A percentile compares a stretch with the other conserved stretches of the same genome.
Evolutionary conservation across 2,797 vertebrate species (phyloP).

Genomic region (Atherinosoma microstoma): DNA sequence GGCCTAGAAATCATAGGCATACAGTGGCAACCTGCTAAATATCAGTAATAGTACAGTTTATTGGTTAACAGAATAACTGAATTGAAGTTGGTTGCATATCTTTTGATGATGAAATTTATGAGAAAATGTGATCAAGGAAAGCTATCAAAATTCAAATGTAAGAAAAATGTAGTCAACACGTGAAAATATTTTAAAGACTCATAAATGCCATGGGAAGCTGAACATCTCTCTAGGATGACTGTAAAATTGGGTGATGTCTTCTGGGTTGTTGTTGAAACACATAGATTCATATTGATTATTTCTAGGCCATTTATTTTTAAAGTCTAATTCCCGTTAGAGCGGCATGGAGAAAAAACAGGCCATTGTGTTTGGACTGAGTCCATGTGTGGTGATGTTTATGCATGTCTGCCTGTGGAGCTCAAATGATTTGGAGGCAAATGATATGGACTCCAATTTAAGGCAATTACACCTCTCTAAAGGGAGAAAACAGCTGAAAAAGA

Average conservation of each 20-base stretch:
- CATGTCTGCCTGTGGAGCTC: slow-evolving; percentile 16
- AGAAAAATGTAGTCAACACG: not conserved
- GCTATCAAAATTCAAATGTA: not conserved
- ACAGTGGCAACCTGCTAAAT: not conserved
- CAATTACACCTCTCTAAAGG: slow-evolving; percentile 40
- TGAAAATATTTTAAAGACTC: slow-evolving; percentile 2
- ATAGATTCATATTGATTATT: slow-evolving; percentile 70
- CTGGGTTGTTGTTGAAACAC: slow-evolving; percentile 53
- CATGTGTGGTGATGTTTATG: slow-evolving; percentile 34
- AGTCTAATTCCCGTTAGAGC: slow-evolving; percentile 53
- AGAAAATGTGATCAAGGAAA: not conserved
- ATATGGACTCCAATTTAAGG: slow-evolving; percentile 26
- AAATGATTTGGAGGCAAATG: slow-evolving; percentile 19
- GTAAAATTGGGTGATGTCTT: slow-evolving; percentile 38
- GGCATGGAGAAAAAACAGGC: slow-evolving; percentile 65
- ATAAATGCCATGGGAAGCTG: slow-evolving; percentile 12
- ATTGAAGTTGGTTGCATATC: not conserved
- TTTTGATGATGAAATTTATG: not conserved
- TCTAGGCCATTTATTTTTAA: slow-evolving; percentile 75
- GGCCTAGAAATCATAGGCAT: slow-evolving; percentile 10
- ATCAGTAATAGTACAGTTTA: not conserved
- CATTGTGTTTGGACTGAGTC: slow-evolving; percentile 62
- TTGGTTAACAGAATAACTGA: not conserved
- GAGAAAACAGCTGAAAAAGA: slow-evolving; percentile 44
- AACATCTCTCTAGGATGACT: not conserved